Evolutionary conservation across 2,113 vertebrate species (phyloP), one percentile per base, ranked within the genome.

Genomic region (Callipepla squamata): DNA sequence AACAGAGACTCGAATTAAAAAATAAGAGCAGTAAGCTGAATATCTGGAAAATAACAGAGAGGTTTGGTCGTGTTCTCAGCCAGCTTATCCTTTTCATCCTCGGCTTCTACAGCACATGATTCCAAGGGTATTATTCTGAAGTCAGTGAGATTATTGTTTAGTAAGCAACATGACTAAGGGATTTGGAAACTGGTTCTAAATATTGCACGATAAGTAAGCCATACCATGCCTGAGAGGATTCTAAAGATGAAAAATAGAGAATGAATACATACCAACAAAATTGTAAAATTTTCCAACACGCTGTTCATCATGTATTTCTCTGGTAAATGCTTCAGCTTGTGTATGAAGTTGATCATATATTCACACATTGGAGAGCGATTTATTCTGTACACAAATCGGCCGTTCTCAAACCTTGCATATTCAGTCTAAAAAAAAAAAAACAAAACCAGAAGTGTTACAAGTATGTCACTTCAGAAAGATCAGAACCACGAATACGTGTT

Each of bases 261-360:
- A n/a, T 13, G 50, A 81, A 32, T 20, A 47, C 97, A 97, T 98
- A 99, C 99, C 99, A 99, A 98, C 97, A 99, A 98, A 97, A 99
- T 99, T 55, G 99, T 99, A 96, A 99, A 99, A 97, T 99, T 99
- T 98, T 99, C 99, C 98, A 99, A 98, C 76, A 99, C 99, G 13
- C 99, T 99, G 98, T 99, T 99, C 99, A 99, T 99, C 99, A 99
- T 99, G 95, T 99, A 99, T 97, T 99, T 99, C 97, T 99, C 99
- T 44, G 99, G 99, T 97, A 99, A 98, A 97, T 99, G 99, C 97
- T 99, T 99, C 93, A 99, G 98, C 96, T 99, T 99, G 98, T 99
- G 99, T 97, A 99, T 99, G 97, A 99, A 99, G 98, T 99, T 99
- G 97, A 99, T 99, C 99, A 99, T 99, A 85, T 99, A 99, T 99